Evolutionary conservation across 2,888 invertebrate genomes (phyloP), one percentile per base, ranked within the genome.

Genomic region (Drosophila nr. medialis): DNA sequence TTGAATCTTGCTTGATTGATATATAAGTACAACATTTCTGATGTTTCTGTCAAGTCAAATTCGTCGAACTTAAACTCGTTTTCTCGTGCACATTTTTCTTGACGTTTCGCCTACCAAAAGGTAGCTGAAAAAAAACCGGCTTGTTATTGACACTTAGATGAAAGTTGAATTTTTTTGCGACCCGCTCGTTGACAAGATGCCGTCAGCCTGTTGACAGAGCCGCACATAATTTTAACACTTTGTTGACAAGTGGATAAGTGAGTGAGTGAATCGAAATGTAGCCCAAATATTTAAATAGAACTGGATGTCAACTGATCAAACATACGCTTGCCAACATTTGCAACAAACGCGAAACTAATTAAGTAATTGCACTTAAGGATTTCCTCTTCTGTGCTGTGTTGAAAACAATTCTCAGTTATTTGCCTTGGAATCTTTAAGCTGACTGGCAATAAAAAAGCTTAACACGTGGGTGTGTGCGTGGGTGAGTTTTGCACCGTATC

Each of bases 401-500:
- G 50, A 11, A n/a, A 18, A n/a, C 50, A 51, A 4, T 21, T 21
- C 15, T 21, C 30, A 32, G 2, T 51, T 51, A 51, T 34, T 53
- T 53, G 51, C 21, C 13, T 7, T 21, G 8, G 15, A 18, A 32
- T 13, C 50, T 50, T 62, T n/a, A 34, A 50, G 63, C 7, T 51
- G 51, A 51, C 42, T n/a, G 42, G 60, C 71, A 75, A 65, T 56
- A 13, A 51, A 64, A 65, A 60, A 60, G 69, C 60, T 42, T 29
- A 48, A n/a, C n/a, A 30, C 30, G 24, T 3, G 18, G 48, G 38
- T 27, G 24, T n/a, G 36, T 24, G 50, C 29, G 40, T 5, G 42
- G 42, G 10, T 24, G 21, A 15, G 21, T 24, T 53, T 34, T n/a
- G 54, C 36, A 38, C 54, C 36, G 36, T 54, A 54, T 54, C 54